Percentiles rank a stretch among this genome's conserved stretches.
Evolutionary conservation across 2,113 vertebrate genomes (phyloP).

Genomic region (Urocitellus parryii): DNA sequence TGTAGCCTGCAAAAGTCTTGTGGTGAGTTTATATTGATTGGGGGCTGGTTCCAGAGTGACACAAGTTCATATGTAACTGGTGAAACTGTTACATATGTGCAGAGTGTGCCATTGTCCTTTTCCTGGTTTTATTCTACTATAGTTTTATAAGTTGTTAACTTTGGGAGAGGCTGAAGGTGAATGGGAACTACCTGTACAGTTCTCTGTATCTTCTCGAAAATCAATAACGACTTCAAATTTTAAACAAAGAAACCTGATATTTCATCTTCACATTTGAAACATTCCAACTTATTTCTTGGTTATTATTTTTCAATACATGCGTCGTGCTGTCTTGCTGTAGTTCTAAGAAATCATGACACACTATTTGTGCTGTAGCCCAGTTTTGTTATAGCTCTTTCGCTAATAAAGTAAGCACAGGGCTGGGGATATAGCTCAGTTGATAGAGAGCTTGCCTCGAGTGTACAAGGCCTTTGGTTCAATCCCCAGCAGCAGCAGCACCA

Average conservation of each 20-base stretch:
- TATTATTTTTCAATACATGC: not conserved
- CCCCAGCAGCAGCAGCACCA: too few species aligned
- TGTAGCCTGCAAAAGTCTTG: not conserved
- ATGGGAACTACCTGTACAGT: not conserved
- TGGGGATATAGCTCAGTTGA: too few species aligned
- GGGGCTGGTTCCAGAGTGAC: not conserved
- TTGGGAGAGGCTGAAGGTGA: not conserved
- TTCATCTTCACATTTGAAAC: not conserved
- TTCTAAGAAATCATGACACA: not conserved
- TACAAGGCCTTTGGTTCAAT: too few species aligned
- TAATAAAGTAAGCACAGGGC: not conserved
- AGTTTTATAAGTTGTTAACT: not conserved
- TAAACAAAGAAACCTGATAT: not conserved
- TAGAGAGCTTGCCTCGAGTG: too few species aligned
- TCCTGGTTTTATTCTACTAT: not conserved
- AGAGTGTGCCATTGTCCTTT: not conserved
- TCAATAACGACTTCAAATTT: slow-evolving; percentile 25
- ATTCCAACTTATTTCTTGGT: not conserved
- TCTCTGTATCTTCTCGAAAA: not conserved
- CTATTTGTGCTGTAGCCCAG: not conserved
- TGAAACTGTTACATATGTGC: not conserved
- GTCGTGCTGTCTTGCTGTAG: not conserved
- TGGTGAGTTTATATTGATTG: not conserved
- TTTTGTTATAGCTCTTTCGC: not conserved
- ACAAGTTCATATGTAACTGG: too few species aligned